These are phyloP conservation scores for Rotaria sp. DNA, from an alignment of 2,888 invertebrate genomes.

Conservation along the genomic window DNA sequence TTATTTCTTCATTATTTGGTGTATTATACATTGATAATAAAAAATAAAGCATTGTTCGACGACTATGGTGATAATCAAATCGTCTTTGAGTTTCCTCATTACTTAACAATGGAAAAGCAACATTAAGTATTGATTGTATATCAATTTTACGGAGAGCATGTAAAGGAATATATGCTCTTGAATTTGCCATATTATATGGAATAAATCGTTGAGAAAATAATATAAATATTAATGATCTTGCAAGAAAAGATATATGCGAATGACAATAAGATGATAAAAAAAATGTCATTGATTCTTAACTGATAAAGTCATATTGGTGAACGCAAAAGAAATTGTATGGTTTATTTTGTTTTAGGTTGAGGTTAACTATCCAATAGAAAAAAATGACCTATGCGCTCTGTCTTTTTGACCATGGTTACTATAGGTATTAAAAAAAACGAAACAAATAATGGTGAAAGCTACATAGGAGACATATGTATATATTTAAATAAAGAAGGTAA, in stretches of 20 bases:
- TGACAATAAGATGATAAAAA: background rate
- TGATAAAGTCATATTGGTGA: no score
- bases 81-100: no score
- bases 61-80: constrained; percentile 14
- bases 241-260: background rate
- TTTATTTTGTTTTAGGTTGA: no score
- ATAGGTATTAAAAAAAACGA: no score
- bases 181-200: background rate
- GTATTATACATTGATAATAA: background rate
- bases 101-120: background rate
- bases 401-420: no score
- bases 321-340: no score
- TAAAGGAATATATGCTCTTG: background rate
- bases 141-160: background rate
- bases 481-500: no score
- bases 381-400: no score
- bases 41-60: constrained; percentile 15
- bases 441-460: no score
- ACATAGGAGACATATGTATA: no score
- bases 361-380: no score
- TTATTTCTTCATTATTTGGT: background rate
- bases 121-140: background rate
- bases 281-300: no score
- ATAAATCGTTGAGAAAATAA: background rate
- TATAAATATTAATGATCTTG: background rate